phyloP scores from a whole-genome alignment of 2,113 vertebrate genomes.

The Chrysemys picta region DNA sequence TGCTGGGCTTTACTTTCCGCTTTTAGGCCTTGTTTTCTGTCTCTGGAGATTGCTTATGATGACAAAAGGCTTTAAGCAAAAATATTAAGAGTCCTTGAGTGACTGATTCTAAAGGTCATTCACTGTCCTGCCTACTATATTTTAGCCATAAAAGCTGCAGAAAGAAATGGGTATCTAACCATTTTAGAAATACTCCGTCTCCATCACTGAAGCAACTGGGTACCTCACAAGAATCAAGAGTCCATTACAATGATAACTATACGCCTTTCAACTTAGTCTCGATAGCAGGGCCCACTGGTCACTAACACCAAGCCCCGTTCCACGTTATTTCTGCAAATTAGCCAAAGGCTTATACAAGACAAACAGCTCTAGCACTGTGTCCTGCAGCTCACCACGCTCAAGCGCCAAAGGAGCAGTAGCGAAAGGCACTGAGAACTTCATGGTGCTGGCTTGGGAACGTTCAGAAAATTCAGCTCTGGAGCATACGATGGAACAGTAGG shows the following conservation, averaged over 20 bases:
- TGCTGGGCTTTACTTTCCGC: not conserved
- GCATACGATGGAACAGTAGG: not conserved
- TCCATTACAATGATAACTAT: not conserved
- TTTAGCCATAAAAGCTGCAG: not conserved
- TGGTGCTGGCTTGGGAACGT: not conserved
- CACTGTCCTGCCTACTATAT: not conserved
- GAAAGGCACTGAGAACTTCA: not conserved
- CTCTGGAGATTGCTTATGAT: constrained; percentile 26
- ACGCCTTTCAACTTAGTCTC: not conserved
- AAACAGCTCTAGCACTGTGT: not conserved
- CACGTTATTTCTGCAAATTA: not conserved
- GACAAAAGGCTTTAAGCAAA: not conserved
- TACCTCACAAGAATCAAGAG: not conserved
- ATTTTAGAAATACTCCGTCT: not conserved
- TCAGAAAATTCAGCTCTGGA: not conserved
- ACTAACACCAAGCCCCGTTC: rapidly evolving
- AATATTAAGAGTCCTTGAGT: not conserved
- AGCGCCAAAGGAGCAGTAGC: not conserved
- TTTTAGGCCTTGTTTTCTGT: constrained; percentile 26
- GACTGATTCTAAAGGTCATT: not conserved
- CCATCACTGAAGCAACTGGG: not conserved
- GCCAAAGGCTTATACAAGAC: not conserved
- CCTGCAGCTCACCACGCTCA: not conserved
- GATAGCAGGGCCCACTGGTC: not conserved
- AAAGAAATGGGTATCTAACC: not conserved